Evolutionary conservation across 2,797 vertebrate genomes (phyloP).

Genomic region (Oreochromis grahami): DNA sequence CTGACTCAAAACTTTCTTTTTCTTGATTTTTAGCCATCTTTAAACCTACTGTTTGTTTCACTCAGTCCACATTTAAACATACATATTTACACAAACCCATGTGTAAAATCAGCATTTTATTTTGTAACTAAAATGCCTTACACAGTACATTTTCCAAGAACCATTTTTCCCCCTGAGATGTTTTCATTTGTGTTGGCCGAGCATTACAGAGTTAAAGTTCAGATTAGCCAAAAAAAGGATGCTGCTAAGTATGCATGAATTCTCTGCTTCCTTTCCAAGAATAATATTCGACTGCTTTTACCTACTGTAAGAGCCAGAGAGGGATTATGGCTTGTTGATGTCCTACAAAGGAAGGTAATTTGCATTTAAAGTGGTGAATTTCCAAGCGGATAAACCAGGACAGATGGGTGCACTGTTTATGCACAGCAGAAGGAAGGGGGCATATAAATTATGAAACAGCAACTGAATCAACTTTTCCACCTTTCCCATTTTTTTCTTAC

Average conservation of each 20-base stretch:
- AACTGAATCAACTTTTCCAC: conserved; percentile 12
- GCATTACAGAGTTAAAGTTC: conserved; percentile 1
- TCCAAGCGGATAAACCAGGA: conserved; percentile 46
- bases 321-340: conserved; percentile 60
- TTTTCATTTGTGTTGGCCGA: neutral
- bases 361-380: conserved; percentile 66
- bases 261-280: conserved; percentile 30
- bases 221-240: neutral
- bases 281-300: conserved; percentile 32
- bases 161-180: neutral
- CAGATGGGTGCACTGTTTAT: conserved; percentile 50
- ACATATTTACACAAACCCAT: neutral
- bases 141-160: neutral
- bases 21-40: neutral
- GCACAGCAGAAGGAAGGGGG: conserved; percentile 18
- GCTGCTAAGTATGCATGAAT: conserved; percentile 35
- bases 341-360: conserved; percentile 62
- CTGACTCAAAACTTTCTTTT: neutral
- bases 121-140: neutral
- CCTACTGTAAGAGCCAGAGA: conserved; percentile 44
- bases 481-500: neutral
- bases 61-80: neutral
- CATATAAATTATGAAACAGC: conserved; percentile 46
- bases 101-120: neutral
- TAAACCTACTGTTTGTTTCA: neutral